Percentiles rank a stretch among this genome's conserved stretches.
Conservation (phyloP, 2,113 vertebrate species). For the Thunnus maccoyii region DNA sequence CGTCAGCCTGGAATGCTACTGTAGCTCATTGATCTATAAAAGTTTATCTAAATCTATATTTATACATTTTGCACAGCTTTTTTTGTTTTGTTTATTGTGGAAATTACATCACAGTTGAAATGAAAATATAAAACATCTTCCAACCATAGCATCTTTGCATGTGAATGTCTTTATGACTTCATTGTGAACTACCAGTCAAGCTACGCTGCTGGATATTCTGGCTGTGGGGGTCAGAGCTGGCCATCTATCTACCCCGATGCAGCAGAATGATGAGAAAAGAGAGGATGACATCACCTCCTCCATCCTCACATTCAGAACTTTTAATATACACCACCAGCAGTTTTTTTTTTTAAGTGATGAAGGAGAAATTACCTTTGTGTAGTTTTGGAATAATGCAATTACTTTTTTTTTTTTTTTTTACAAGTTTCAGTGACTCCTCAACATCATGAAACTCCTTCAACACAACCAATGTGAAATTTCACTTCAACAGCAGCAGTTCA, state of each 20-base stretch:
- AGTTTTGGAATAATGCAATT: neutral
- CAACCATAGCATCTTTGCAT: neutral
- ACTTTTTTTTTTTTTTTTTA: neutral
- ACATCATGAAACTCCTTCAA: conserved; percentile 18
- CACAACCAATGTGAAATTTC: neutral
- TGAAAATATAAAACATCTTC: conserved; percentile 7
- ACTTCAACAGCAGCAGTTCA: conserved; percentile 5
- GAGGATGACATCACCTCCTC: conserved; percentile 7
- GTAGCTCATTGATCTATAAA: neutral
- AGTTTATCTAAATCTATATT: neutral
- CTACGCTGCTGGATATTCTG: neutral
- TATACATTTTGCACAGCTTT: no score
- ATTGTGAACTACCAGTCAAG: neutral
- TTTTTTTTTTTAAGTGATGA: conserved; percentile 24
- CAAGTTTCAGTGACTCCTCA: conserved; percentile 14
- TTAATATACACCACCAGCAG: conserved; percentile 12
- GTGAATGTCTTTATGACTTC: conserved; percentile 3
- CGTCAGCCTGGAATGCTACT: no score
- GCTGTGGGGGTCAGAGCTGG: neutral
- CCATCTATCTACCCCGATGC: neutral
- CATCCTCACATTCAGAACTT: neutral
- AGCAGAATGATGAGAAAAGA: conserved; percentile 6
- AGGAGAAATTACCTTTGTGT: neutral
- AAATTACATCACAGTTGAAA: conserved; percentile 1
- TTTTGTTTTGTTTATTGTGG: neutral